Evolutionary conservation across 2,888 invertebrate species (phyloP).

Genomic region (Prosopocoilus inquinatus): DNA sequence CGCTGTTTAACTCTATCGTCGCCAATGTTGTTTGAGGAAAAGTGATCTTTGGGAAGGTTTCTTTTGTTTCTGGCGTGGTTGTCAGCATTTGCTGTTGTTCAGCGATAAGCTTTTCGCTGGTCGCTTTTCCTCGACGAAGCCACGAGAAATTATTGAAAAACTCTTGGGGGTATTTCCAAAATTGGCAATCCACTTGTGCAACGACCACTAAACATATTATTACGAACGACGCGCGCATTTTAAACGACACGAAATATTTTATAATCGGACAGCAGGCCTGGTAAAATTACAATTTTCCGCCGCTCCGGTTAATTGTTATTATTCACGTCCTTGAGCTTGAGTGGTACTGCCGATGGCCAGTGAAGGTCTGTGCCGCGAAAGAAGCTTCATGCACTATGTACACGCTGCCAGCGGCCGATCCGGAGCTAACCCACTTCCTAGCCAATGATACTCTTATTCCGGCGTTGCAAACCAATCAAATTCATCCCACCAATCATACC

Average conservation of each 20-base stretch:
- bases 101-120: slow-evolving; percentile 6
- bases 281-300: slow-evolving; percentile 28
- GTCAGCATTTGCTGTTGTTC: slow-evolving; percentile 7
- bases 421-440: slow-evolving; percentile 50
- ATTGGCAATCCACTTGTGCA: slow-evolving; percentile 39
- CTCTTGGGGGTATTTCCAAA: slow-evolving; percentile 44
- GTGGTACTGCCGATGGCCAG: slow-evolving; percentile 43
- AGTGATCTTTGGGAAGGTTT: not conserved
- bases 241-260: slow-evolving; percentile 1
- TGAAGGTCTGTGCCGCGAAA: slow-evolving; percentile 45
- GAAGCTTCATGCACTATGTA: slow-evolving; percentile 45
- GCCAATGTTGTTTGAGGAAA: not conserved
- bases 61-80: not conserved
- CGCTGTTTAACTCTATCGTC: not conserved
- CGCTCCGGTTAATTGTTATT: slow-evolving; percentile 28
- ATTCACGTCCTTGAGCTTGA: slow-evolving; percentile 38
- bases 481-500: not conserved
- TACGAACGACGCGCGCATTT: slow-evolving; percentile 36
- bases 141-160: slow-evolving; percentile 37
- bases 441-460: slow-evolving; percentile 44
- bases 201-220: slow-evolving; percentile 35
- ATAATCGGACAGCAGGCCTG: slow-evolving; percentile 16
- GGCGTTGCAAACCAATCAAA: slow-evolving; percentile 18
- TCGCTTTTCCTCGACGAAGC: slow-evolving; percentile 42
- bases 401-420: slow-evolving; percentile 32